Conservation (phyloP, 1,140 invertebrate genomes). For the Wiebesia pumilae region DNA sequence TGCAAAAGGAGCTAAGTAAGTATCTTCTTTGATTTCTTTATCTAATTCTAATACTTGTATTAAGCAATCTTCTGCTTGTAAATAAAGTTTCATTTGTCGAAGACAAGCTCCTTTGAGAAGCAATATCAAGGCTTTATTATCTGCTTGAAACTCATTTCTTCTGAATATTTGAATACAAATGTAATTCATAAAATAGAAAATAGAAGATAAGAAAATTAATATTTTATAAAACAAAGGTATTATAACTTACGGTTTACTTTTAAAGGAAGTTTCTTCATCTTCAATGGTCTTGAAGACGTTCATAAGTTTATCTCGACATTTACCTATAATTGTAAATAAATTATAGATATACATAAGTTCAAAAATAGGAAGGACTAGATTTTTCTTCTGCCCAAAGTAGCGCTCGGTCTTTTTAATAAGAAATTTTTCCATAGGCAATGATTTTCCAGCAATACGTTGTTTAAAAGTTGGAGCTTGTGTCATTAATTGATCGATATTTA, state of each 20-base stretch:
- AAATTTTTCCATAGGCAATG: conserved; percentile 97
- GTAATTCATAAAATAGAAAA: neutral
- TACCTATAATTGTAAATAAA: conserved; percentile 89
- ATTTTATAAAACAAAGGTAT: neutral
- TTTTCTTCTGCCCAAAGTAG: conserved; percentile 84
- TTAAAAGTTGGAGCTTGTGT: conserved; percentile 86
- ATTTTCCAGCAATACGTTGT: conserved; percentile 95
- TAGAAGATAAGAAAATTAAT: too few species aligned
- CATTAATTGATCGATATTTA: conserved; percentile 78
- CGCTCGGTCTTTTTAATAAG: conserved; percentile 88
- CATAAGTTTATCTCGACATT: conserved; percentile 81
- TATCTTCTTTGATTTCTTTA: conserved; percentile 88
- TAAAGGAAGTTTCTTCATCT: conserved; percentile 74
- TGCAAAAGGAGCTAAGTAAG: conserved; percentile 90
- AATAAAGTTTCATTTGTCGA: conserved; percentile 81
- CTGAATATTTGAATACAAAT: conserved; percentile 57
- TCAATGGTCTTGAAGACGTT: conserved; percentile 85
- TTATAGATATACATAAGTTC: conserved; percentile 97
- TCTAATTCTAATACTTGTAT: conserved; percentile 82
- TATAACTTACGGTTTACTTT: conserved; percentile 62
- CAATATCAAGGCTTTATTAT: conserved; percentile 86
- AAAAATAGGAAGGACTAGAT: conserved; percentile 86
- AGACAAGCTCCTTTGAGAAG: conserved; percentile 90
- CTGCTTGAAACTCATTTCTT: conserved; percentile 79
- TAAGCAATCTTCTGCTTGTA: conserved; percentile 87